These are phyloP conservation scores for Drosophila fulvimacula DNA, from an alignment of 2,888 invertebrate genomes.

Conservation along the genomic window DNA sequence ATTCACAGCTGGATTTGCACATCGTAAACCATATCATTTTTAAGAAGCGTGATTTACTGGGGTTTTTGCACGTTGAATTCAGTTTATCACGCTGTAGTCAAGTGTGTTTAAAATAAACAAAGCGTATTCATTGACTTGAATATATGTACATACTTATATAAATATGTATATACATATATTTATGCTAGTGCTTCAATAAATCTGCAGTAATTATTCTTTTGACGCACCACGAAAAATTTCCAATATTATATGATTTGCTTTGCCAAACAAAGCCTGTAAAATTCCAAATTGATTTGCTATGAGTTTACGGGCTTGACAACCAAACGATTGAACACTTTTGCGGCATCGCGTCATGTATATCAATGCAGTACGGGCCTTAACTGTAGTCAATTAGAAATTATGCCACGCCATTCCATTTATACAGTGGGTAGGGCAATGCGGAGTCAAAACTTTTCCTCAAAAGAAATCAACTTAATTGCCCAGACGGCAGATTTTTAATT, in stretches of 20 bases:
- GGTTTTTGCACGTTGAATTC: constrained; percentile 25
- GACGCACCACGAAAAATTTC: constrained; percentile 1
- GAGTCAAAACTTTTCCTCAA: constrained; percentile 38
- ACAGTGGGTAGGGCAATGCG: constrained; percentile 8
- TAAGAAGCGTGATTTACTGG: constrained; percentile 56
- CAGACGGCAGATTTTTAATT: constrained; percentile 40
- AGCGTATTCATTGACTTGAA: background rate
- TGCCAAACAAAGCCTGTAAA: constrained; percentile 14
- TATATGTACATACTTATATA: background rate
- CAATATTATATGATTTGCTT: constrained; percentile 27
- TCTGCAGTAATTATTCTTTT: constrained; percentile 17
- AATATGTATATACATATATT: background rate
- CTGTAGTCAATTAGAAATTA: constrained; percentile 52
- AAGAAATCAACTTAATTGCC: constrained; percentile 43
- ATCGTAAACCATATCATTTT: constrained; percentile 58
- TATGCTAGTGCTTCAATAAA: constrained; percentile 5
- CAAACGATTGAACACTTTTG: constrained; percentile 25
- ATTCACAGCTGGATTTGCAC: constrained; percentile 47
- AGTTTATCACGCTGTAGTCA: constrained; percentile 41
- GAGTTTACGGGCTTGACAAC: constrained; percentile 25
- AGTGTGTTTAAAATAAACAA: constrained; percentile 34
- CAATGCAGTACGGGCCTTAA: constrained; percentile 38
- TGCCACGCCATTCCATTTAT: constrained; percentile 41
- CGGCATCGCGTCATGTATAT: constrained; percentile 14
- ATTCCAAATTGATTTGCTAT: constrained; percentile 37